Conservation (phyloP, 2,888 invertebrate genomes). For the Mimachlamys varia region DNA sequence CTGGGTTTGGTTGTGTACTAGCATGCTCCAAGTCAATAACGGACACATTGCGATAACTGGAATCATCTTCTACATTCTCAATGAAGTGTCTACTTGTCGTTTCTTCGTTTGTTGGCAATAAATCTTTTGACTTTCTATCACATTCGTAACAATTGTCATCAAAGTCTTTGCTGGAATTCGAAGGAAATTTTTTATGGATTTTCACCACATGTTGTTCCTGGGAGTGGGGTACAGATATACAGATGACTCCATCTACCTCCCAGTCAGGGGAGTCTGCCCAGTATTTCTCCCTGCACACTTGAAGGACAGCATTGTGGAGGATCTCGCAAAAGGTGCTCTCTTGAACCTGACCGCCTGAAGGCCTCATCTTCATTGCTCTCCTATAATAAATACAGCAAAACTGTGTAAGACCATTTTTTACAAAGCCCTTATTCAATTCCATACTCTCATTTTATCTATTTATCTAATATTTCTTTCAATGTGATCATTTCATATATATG, state of each 20-base stretch:
- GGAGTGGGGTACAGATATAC: background rate
- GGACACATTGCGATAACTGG: slow-evolving; percentile 25
- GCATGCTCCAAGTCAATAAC: slow-evolving; percentile 24
- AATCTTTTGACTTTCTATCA: slow-evolving; percentile 6
- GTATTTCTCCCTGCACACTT: slow-evolving; percentile 12
- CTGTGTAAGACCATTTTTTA: background rate
- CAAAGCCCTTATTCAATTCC: no score
- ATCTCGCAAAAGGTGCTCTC: background rate
- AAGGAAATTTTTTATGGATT: slow-evolving; percentile 25
- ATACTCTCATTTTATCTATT: no score
- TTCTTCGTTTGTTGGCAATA: background rate
- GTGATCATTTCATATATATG: no score
- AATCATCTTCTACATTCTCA: background rate
- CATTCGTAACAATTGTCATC: background rate
- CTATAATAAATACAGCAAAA: background rate
- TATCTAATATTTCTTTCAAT: no score
- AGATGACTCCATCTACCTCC: slow-evolving; percentile 23
- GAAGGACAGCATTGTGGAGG: slow-evolving; percentile 7
- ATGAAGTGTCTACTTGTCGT: background rate
- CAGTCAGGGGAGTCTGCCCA: slow-evolving; percentile 26
- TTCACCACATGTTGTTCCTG: slow-evolving; percentile 28
- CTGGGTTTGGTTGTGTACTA: background rate
- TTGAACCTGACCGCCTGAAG: background rate
- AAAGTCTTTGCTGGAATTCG: background rate
- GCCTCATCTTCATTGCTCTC: slow-evolving; percentile 21